Evolutionary conservation across 2,113 vertebrate species (phyloP).

Genomic region (Steatornis caripensis): DNA sequence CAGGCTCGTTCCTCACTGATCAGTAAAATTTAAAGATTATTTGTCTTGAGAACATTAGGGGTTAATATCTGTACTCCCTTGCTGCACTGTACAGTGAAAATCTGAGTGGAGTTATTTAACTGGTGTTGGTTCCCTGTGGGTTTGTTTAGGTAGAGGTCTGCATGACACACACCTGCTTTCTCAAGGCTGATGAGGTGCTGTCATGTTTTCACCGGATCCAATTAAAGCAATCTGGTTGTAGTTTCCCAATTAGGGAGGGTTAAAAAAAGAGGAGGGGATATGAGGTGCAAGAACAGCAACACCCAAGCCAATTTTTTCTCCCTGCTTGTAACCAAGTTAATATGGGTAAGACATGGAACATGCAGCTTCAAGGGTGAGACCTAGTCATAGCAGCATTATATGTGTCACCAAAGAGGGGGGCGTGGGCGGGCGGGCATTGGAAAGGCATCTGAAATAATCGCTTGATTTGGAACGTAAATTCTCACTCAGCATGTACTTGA

Average conservation of each 20-base stretch:
- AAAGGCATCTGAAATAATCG: background rate
- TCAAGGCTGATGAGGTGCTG: slow-evolving; percentile 63
- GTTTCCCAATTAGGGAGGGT: background rate
- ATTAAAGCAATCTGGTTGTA: slow-evolving; percentile 40
- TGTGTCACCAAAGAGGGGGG: background rate
- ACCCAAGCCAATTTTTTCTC: background rate
- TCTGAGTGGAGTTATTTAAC: background rate
- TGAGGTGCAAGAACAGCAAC: background rate
- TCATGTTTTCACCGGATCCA: slow-evolving; percentile 18
- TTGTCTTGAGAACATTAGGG: background rate
- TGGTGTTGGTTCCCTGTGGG: slow-evolving; percentile 25
- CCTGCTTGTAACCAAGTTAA: background rate
- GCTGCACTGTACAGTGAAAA: background rate
- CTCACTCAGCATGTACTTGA: background rate
- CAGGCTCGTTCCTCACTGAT: background rate
- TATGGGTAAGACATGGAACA: background rate
- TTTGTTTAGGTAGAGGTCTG: background rate
- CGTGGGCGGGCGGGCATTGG: no score
- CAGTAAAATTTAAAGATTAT: background rate
- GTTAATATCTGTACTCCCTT: background rate
- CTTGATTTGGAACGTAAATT: background rate
- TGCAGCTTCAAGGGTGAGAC: background rate
- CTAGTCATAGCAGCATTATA: background rate
- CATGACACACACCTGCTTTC: slow-evolving; percentile 62
- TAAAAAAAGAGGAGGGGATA: background rate